Conservation (phyloP, 2,113 vertebrate species). For the Phalacrocorax carbo region DNA sequence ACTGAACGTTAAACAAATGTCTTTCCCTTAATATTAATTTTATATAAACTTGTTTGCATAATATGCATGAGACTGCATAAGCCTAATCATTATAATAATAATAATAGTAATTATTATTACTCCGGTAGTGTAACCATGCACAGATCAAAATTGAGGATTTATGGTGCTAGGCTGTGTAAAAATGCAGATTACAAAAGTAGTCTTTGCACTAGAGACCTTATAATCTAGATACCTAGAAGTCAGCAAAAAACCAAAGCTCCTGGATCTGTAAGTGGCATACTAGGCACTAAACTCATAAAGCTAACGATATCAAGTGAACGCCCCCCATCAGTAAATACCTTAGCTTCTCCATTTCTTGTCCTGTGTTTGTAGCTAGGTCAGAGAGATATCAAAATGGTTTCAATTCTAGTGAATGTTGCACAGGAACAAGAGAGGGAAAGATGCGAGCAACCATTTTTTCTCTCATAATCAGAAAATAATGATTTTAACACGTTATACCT, state of each 20-base stretch:
- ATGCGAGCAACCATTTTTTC: not conserved
- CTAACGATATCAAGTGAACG: not conserved
- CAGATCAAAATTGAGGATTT: not conserved
- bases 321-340: not conserved
- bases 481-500: not conserved
- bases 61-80: not conserved
- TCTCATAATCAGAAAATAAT: not conserved
- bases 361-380: not conserved
- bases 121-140: not conserved
- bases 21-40: slow-evolving; percentile 48
- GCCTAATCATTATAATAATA: slow-evolving; percentile 34
- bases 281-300: not conserved
- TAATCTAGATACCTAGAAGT: not conserved
- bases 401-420: not conserved
- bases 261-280: not conserved
- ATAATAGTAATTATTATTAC: slow-evolving; percentile 20
- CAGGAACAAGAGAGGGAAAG: not conserved
- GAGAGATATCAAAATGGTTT: not conserved
- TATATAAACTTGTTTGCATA: not conserved
- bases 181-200: not conserved
- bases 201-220: not conserved
- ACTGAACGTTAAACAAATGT: slow-evolving; percentile 48
- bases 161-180: not conserved
- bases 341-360: not conserved
- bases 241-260: not conserved